Evolutionary conservation across 2,797 vertebrate species (phyloP).

Genomic region (Pangasius krempfi): DNA sequence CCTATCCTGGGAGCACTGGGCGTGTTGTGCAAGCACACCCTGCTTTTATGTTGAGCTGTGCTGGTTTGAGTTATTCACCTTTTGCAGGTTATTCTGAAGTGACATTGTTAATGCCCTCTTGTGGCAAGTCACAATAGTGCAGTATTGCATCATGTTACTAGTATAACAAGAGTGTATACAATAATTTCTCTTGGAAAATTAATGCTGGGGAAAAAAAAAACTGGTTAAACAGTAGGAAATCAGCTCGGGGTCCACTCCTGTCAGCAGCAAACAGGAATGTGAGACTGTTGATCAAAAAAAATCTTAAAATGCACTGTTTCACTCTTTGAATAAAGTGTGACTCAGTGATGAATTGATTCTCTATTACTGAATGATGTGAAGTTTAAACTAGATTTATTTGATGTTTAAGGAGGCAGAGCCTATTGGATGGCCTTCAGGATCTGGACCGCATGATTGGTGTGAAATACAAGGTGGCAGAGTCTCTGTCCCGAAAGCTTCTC

Average conservation of each 20-base stretch:
- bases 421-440: conserved; percentile 76
- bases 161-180: neutral
- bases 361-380: neutral
- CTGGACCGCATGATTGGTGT: conserved; percentile 77
- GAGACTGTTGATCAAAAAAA: neutral
- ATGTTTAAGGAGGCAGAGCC: conserved; percentile 58
- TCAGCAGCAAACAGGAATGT: neutral
- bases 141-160: neutral
- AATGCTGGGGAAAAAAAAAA: neutral
- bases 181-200: neutral
- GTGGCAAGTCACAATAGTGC: conserved; percentile 57
- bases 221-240: neutral
- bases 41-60: too few species aligned
- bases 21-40: neutral
- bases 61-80: neutral
- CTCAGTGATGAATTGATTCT: neutral
- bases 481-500: conserved; percentile 69
- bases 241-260: neutral
- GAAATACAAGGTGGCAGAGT: conserved; percentile 69
- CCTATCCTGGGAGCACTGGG: too few species aligned
- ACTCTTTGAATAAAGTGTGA: conserved; percentile 28
- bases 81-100: too few species aligned
- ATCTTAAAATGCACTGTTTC: conserved; percentile 17
- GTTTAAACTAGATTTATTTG: neutral
- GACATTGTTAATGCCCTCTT: conserved; percentile 38